Evolutionary conservation across 2,888 invertebrate genomes (phyloP), one percentile per base, ranked within the genome.

Genomic region (Chouioia cunea): DNA sequence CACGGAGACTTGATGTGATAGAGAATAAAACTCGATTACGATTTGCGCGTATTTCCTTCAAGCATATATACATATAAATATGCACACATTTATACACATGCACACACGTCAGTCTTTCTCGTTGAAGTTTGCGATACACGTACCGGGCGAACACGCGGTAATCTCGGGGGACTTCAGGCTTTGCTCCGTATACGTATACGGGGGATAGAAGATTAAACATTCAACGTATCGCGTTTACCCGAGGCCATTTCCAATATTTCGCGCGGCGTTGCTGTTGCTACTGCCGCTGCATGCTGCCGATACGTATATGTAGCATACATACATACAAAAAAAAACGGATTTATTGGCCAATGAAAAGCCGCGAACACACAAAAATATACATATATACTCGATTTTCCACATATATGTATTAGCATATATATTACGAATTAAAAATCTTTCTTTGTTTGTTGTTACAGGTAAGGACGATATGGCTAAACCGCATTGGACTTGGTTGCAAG

Each of bases 401-500:
- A n/a, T 71, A 71, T 71, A 64, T 71, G 63, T 23, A 43, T 44
- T 2, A 8, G 44, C 64, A 46, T 64, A 60, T 72, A 68, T 64
- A 68, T 56, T 50, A 18, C n/a, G 56, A 65, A 72, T 72, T 72
- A 72, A 68, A 72, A 65, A 63, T 67, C 50, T 46, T 27, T 22
- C 22, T 56, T 68, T 57, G 65, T 66, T 75, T 71, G 79, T 22
- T 82, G 79, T 83, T 83, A 63, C 80, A 85, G 85, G 85, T 85
- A 85, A 85, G 85, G 82, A 84, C 79, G 83, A 84, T 84, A 83
- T 84, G 79, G 82, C 83, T 83, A 84, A 83, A 80, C 82, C 82
- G 80, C 82, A 82, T 83, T 84, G 84, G 83, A 83, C 83, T 79
- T 83, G 83, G 81, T 82, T 83, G 81, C 83, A 85, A 84, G 84